Percentiles rank a stretch among this genome's conserved stretches.
Conservation (phyloP, 2,797 vertebrate species). For the Sebastes glaucus region DNA sequence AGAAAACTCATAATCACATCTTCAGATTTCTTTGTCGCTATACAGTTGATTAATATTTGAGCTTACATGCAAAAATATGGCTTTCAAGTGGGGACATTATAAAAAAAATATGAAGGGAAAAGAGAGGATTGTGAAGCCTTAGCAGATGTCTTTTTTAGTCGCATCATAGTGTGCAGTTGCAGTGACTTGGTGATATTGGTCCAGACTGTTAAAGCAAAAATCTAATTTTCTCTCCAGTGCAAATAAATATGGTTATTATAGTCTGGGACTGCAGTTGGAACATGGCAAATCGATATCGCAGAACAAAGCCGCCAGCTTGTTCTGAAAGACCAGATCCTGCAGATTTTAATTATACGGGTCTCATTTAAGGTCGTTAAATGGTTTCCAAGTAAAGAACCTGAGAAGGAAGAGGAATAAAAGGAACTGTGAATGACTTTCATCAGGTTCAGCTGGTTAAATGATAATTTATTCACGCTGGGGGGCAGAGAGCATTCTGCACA, state of each 20-base stretch:
- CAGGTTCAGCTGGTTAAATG: neutral
- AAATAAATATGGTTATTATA: neutral
- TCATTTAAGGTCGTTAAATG: neutral
- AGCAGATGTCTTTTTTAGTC: neutral
- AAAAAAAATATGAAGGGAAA: neutral
- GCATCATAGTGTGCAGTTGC: neutral
- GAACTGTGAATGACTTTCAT: neutral
- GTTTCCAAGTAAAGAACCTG: neutral
- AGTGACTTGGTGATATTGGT: neutral
- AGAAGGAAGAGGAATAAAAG: neutral
- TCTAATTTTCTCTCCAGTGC: neutral
- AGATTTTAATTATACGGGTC: slow-evolving; percentile 10
- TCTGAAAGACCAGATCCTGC: neutral
- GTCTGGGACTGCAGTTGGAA: neutral
- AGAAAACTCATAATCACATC: neutral
- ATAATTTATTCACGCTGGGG: neutral
- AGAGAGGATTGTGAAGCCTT: neutral
- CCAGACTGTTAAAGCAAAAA: neutral
- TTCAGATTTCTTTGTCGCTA: neutral
- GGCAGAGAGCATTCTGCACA: neutral
- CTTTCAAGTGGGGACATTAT: neutral
- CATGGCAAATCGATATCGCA: neutral
- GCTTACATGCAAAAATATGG: neutral
- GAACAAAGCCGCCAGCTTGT: neutral
- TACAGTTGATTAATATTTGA: neutral